A percentile compares a stretch with the other conserved stretches of the same genome.
Evolutionary conservation across 2,113 vertebrate species (phyloP).

Genomic region (Pseudorasbora parva): DNA sequence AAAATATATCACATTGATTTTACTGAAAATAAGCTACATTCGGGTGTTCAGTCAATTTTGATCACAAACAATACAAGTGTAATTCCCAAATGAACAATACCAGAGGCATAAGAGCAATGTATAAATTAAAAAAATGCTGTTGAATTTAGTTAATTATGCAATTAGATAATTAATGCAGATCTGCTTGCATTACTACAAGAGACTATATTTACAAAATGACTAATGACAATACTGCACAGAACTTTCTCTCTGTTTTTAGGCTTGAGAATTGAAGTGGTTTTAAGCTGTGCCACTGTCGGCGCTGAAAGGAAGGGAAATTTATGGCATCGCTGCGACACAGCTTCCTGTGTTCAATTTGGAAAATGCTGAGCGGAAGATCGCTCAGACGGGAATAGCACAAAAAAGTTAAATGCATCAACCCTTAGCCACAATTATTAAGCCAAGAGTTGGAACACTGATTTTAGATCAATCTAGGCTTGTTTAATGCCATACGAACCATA

Average conservation of each 20-base stretch:
- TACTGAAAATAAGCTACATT: no score
- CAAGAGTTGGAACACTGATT: not conserved
- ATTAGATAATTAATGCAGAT: no score
- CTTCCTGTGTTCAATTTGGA: conserved; percentile 51
- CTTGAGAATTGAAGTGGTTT: not conserved
- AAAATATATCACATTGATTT: no score
- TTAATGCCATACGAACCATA: not conserved
- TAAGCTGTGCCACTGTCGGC: not conserved
- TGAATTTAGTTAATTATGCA: not conserved
- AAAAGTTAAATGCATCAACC: not conserved
- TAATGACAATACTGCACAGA: not conserved
- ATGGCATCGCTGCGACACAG: conserved; percentile 3
- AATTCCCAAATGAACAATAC: no score
- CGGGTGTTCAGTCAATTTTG: no score
- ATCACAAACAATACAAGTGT: no score
- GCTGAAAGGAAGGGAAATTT: conserved; percentile 36
- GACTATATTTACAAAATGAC: not conserved
- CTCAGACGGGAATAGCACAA: not conserved
- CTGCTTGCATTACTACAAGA: not conserved
- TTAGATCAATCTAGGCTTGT: not conserved
- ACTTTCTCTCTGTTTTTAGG: not conserved
- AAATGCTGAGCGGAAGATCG: conserved; percentile 30
- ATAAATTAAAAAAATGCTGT: not conserved
- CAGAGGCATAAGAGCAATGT: not conserved
- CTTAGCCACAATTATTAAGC: not conserved